phyloP scores from a whole-genome alignment of 2,888 invertebrate species.

The Helleia helle region DNA sequence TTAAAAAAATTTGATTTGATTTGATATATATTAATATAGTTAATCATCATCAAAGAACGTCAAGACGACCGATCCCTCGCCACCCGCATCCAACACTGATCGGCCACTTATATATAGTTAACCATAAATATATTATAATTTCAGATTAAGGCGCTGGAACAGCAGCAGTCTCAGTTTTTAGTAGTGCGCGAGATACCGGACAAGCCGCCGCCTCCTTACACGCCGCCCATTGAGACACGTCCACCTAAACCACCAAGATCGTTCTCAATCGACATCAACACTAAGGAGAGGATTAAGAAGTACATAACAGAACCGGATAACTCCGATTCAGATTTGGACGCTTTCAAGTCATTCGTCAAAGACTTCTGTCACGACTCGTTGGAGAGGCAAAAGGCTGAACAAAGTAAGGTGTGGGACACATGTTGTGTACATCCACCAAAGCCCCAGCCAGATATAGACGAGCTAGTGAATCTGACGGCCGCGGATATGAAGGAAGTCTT shows the following conservation, averaged over 20 bases:
- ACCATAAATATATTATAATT: slow-evolving; percentile 18
- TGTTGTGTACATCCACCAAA: slow-evolving; percentile 47
- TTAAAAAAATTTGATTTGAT: too few species aligned
- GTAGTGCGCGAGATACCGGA: slow-evolving; percentile 63
- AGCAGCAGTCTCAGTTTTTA: slow-evolving; percentile 52
- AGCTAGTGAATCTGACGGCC: slow-evolving; percentile 31
- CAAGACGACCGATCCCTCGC: too few species aligned
- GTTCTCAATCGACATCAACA: slow-evolving; percentile 33
- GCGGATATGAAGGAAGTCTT: slow-evolving; percentile 42
- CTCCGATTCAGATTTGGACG: slow-evolving; percentile 28
- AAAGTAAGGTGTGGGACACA: slow-evolving; percentile 53
- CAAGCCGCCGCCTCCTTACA: slow-evolving; percentile 65
- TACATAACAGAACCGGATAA: slow-evolving; percentile 21
- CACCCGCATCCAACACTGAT: too few species aligned
- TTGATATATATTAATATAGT: too few species aligned
- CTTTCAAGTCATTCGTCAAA: slow-evolving; percentile 43
- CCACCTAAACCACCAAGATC: slow-evolving; percentile 30
- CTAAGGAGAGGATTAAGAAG: slow-evolving; percentile 33
- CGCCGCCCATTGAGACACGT: slow-evolving; percentile 42
- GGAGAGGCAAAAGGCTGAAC: slow-evolving; percentile 30
- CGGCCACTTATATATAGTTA: too few species aligned
- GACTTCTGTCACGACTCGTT: slow-evolving; percentile 49
- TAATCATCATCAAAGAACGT: too few species aligned
- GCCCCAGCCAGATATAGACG: slow-evolving; percentile 27
- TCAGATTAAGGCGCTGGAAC: slow-evolving; percentile 62